Conservation (phyloP, 2,888 invertebrate genomes). For the Rapana venosa region DNA sequence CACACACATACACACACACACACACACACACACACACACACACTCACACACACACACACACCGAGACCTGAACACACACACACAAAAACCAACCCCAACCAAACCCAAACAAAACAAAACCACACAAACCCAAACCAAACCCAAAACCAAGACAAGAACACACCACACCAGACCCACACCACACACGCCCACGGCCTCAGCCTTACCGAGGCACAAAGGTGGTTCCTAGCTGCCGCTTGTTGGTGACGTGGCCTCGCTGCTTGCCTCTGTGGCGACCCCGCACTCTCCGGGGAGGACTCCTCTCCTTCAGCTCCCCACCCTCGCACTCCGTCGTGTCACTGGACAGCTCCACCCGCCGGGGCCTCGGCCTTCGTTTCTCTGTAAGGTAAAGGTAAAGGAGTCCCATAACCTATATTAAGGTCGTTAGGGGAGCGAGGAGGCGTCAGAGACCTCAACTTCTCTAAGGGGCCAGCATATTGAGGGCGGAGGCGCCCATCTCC, state of each 20-base stretch:
- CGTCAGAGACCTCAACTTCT: no score
- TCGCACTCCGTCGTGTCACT: conserved; percentile 64
- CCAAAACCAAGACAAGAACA: neutral
- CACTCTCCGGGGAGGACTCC: conserved; percentile 56
- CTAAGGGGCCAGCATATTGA: no score
- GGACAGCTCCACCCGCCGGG: conserved; percentile 55
- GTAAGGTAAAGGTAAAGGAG: no score
- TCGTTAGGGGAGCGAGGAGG: no score
- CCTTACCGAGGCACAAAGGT: conserved; percentile 59
- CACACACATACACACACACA: neutral
- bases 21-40: neutral
- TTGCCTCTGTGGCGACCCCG: conserved; percentile 60
- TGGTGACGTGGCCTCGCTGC: conserved; percentile 63
- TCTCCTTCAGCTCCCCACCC: conserved; percentile 50
- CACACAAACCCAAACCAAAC: neutral
- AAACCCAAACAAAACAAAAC: neutral
- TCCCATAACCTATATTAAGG: no score
- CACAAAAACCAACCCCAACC: neutral
- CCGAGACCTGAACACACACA: neutral
- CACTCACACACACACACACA: neutral
- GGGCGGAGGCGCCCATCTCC: no score
- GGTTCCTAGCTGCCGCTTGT: conserved; percentile 60
- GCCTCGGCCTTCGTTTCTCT: conserved; percentile 54
- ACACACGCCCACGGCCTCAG: neutral
- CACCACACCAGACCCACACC: neutral